Conservation (phyloP, 2,797 vertebrate species). For the Semotilus atromaculatus region DNA sequence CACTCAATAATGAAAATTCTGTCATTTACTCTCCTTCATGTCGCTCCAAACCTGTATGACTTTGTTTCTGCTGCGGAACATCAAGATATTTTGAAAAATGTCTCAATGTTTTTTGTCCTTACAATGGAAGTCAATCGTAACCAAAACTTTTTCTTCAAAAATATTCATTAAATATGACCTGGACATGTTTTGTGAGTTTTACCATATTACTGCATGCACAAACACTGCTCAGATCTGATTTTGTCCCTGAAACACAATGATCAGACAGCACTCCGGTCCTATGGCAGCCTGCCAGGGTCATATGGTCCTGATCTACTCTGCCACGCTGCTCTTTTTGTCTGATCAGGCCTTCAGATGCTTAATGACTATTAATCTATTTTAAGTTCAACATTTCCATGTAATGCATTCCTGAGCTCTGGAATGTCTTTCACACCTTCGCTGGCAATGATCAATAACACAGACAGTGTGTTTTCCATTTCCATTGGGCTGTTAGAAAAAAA, state of each 20-base stretch:
- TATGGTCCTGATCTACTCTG: constrained; percentile 34
- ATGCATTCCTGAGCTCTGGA: constrained; percentile 26
- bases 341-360: not conserved
- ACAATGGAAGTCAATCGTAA: not conserved
- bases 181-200: too few relatives aligned
- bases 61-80: not conserved
- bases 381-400: constrained; percentile 30
- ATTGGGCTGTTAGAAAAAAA: not conserved
- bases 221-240: not conserved
- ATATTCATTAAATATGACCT: too few relatives aligned
- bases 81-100: not conserved
- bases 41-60: not conserved
- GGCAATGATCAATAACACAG: constrained; percentile 55
- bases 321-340: constrained; percentile 27
- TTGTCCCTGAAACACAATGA: not conserved
- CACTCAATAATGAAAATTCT: not conserved
- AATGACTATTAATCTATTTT: constrained; percentile 31
- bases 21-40: not conserved
- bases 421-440: constrained; percentile 33
- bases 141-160: not conserved
- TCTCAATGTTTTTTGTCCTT: not conserved
- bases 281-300: not conserved
- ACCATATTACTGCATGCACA: not conserved
- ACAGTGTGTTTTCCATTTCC: constrained; percentile 42
- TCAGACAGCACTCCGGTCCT: not conserved